These are phyloP conservation scores for Heliconius erato DNA, from an alignment of 2,888 invertebrate species.

Conservation along the genomic window DNA sequence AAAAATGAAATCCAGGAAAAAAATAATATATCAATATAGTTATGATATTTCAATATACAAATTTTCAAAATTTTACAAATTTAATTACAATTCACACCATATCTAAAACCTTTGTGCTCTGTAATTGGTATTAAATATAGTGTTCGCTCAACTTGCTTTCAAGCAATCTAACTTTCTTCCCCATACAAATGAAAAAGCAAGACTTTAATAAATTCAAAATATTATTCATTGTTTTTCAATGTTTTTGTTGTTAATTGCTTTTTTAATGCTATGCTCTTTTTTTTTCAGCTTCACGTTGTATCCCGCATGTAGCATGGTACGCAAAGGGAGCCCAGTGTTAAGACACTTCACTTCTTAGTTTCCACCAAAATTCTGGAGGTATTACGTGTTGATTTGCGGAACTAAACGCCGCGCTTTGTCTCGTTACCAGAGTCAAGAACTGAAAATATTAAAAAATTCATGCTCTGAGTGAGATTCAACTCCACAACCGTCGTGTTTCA, in stretches of 20 bases:
- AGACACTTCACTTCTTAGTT: not conserved
- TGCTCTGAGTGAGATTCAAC: too few relatives aligned
- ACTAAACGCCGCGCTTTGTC: too few relatives aligned
- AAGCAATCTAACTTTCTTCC: slow-evolving; percentile 28
- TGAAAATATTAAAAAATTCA: too few relatives aligned
- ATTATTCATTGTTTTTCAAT: not conserved
- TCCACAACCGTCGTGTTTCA: too few relatives aligned
- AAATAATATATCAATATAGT: not conserved
- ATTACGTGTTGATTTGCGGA: too few relatives aligned
- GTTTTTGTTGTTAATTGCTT: not conserved
- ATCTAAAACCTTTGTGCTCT: not conserved
- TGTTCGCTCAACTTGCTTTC: slow-evolving; percentile 14
- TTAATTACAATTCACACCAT: slow-evolving; percentile 5
- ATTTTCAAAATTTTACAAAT: not conserved
- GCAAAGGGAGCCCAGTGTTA: not conserved
- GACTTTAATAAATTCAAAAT: slow-evolving; percentile 18
- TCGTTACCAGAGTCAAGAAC: too few relatives aligned
- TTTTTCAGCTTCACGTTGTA: not conserved
- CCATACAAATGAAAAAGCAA: not conserved
- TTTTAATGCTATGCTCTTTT: too few relatives aligned
- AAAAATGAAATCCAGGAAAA: too few relatives aligned
- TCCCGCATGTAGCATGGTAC: not conserved
- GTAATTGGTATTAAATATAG: slow-evolving; percentile 9
- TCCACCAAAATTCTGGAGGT: too few relatives aligned
- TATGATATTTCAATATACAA: too few relatives aligned